phyloP scores from a whole-genome alignment of 2,888 invertebrate genomes.

The Lasioglossum zephyrum region DNA sequence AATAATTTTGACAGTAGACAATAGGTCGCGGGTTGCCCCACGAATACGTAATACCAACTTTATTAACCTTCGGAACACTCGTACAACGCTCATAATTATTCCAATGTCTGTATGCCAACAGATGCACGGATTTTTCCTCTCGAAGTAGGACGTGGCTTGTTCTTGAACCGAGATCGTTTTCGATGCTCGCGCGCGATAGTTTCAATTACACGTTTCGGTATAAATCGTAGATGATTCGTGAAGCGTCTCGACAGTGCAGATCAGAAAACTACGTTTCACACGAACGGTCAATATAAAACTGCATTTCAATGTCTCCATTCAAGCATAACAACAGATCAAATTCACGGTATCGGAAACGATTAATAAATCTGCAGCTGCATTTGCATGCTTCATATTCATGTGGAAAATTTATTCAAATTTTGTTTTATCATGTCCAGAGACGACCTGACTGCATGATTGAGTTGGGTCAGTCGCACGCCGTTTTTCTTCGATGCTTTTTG shows the following conservation, averaged over 20 bases:
- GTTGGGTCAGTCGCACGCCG: no score
- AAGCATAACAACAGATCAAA: not conserved
- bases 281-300: not conserved
- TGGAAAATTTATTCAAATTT: not conserved
- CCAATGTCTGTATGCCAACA: not conserved
- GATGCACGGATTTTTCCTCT: constrained; percentile 6
- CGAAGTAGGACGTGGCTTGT: not conserved
- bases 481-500: no score
- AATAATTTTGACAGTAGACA: constrained; percentile 4
- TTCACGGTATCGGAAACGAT: not conserved
- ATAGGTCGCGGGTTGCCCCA: not conserved
- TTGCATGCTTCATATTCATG: not conserved
- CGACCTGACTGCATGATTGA: not conserved
- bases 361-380: not conserved
- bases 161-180: not conserved
- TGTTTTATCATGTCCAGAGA: not conserved
- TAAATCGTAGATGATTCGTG: no score
- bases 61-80: not conserved
- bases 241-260: no score
- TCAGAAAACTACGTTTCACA: no score
- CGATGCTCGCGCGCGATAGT: not conserved
- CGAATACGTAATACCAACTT: not conserved
- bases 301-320: not conserved
- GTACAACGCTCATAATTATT: not conserved
- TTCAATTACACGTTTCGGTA: not conserved